These are phyloP conservation scores for Mythimna lalbum DNA, from an alignment of 2,888 invertebrate species.

Conservation along the genomic window DNA sequence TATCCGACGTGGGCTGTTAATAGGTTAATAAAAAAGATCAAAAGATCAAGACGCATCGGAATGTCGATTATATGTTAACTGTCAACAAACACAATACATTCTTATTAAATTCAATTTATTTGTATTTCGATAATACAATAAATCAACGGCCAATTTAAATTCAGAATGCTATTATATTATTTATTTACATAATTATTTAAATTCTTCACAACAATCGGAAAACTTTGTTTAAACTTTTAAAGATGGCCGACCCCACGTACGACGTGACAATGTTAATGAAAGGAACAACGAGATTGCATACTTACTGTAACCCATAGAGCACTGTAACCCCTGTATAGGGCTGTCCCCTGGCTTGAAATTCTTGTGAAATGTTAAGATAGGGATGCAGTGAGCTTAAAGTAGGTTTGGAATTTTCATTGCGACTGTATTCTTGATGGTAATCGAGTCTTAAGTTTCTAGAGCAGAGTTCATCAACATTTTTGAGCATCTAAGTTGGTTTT, in stretches of 20 bases:
- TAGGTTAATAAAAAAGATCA: neutral
- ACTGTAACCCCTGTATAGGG: conserved; percentile 55
- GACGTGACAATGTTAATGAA: conserved; percentile 83
- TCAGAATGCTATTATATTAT: conserved; percentile 47
- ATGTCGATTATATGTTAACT: conserved; percentile 28
- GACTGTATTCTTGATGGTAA: conserved; percentile 1
- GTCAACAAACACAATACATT: conserved; percentile 40
- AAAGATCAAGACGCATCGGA: conserved; percentile 28
- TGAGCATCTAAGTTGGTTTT: neutral
- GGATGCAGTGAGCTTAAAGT: conserved; percentile 29
- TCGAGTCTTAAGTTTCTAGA: neutral
- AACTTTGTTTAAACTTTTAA: conserved; percentile 52
- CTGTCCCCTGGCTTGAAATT: conserved; percentile 48
- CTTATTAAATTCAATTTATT: conserved; percentile 45
- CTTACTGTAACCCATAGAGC: conserved; percentile 55
- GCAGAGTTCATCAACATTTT: conserved; percentile 6
- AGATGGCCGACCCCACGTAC: conserved; percentile 54
- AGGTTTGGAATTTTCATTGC: conserved; percentile 17
- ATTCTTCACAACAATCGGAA: conserved; percentile 56
- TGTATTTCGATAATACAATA: conserved; percentile 50
- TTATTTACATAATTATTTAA: conserved; percentile 65
- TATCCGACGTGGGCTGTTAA: too few relatives aligned
- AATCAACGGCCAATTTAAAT: conserved; percentile 49
- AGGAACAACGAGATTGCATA: conserved; percentile 75
- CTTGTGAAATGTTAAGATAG: conserved; percentile 25